Base-by-base conservation (phyloP, 2,113 vertebrate species). In the Callaeas wilsoni region DNA sequence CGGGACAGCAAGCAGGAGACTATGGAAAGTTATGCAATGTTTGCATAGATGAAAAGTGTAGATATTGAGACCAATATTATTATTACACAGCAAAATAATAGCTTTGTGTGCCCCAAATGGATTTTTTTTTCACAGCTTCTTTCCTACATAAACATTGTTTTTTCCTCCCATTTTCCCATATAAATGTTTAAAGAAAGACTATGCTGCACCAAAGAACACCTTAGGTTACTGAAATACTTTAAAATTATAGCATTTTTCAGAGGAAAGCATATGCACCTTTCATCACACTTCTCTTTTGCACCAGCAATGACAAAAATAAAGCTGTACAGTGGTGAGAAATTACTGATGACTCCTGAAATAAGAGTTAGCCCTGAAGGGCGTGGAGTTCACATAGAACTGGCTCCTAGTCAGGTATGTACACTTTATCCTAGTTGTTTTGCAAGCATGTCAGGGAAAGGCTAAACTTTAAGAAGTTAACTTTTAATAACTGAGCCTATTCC, bases 21-120 rank as follows among this genome's bases (percentile, higher is more conserved):
- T 46, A 12, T 49, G 93, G 83, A 88, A 93, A 93, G 25, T 96
- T 87, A 82, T 44, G 80, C 69, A 93, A 91, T 95, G 60, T 86
- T 92, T 92, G 69, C 4, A 4, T 21, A 93, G 80, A 91, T 55
- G 5, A 71, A 37, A 74, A 75, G 9, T 26, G 15, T 74, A 86
- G 68, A 70, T 90, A 84, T 37, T 42, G 83, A 84, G 49, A 75
- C 39, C 19, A 50, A 21, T 65, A 46, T 52, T 76, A 76, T 94
- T 88, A 70, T 82, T 65, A 76, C 32, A 42, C 30, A 60, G 53
- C 74, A 68, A 3, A 11, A 35, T 64, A 84, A 77, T 59, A 70
- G 49, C 39, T 84, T 44, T 71, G 22, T 68, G 37, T 52, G 56
- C 42, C 50, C 22, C 4, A 57, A 87, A 89, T 44, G 10, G 10